Evolutionary conservation across 2,797 vertebrate genomes (phyloP), one percentile per base, ranked within the genome.

Genomic region (Telmatherina bonti): DNA sequence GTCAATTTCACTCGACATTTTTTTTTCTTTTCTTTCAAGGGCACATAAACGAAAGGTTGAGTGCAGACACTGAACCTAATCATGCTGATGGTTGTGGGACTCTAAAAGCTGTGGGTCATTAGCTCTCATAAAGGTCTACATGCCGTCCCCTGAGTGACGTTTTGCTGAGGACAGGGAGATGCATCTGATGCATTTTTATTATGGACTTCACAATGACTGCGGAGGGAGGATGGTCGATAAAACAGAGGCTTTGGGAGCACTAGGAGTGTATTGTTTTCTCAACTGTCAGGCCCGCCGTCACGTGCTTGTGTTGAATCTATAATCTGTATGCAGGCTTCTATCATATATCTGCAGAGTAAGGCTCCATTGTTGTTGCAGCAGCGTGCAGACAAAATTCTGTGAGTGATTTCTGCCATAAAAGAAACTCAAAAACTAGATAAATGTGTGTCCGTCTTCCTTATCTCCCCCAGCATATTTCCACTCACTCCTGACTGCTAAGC

Each of bases 41-140:
- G 88, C 90, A 89, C 85, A 83, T 86, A 89, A 92, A 85, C 10
- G 77, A 88, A 86, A 91, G 89, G 91, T 94, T 92, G 92, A 87
- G 88, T 67, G 69, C 76, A 88, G 89, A 84, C 85, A 83, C 79
- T 93, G 90, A 93, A 94, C 91, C 89, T 93, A 93, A 95, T 94
- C 94, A 94, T 92, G 92, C 91, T 94, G 93, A 94, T 93, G 93
- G 91, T 70, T 69, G 85, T 74, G 88, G 85, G 88, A 93, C 86
- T 90, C 89, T 93, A 93, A 94, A 93, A 93, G 91, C 91, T 30
- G 76, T 79, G 87, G 93, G 90, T 92, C 92, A 91, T 94, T 94
- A 94, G 93, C 91, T 91, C 91, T 89, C 91, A 92, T 93, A 94
- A 94, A 94, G 90, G 91, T 92, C 89, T 80, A 85, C 88, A 88